These are phyloP conservation scores for Chironomus tentans DNA, from an alignment of 2,888 invertebrate species.

Conservation along the genomic window DNA sequence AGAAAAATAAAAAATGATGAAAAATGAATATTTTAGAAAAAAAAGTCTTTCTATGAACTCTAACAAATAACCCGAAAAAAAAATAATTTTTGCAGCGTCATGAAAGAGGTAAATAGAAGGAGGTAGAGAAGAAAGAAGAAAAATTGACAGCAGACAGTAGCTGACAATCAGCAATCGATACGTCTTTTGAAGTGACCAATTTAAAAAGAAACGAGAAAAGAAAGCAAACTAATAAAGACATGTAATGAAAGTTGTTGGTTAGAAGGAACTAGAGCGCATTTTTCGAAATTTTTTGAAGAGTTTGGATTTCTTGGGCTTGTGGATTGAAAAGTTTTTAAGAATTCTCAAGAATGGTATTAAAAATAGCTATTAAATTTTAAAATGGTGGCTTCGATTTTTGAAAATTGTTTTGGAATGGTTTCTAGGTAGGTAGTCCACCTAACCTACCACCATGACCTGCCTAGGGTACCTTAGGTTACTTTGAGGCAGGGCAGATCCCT, in stretches of 20 bases:
- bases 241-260: no score
- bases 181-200: slow-evolving; percentile 1
- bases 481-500: no score
- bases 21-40: slow-evolving; percentile 17
- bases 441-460: no score
- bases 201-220: neutral
- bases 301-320: no score
- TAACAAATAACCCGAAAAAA: neutral
- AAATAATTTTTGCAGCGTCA: neutral
- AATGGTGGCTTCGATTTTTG: no score
- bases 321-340: no score
- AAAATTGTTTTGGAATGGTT: no score
- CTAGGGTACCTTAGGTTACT: no score
- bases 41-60: neutral
- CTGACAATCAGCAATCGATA: slow-evolving; percentile 1
- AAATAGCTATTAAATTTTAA: no score
- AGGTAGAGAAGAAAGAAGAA: neutral
- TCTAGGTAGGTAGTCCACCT: no score
- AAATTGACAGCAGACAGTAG: slow-evolving; percentile 4
- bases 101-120: neutral
- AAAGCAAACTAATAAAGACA: neutral
- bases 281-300: neutral
- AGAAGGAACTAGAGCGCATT: neutral
- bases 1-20: slow-evolving; percentile 2
- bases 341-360: no score